Evolutionary conservation across 1,140 invertebrate genomes (phyloP), one percentile per base, ranked within the genome.

Genomic region (Drosophila nebulosa): DNA sequence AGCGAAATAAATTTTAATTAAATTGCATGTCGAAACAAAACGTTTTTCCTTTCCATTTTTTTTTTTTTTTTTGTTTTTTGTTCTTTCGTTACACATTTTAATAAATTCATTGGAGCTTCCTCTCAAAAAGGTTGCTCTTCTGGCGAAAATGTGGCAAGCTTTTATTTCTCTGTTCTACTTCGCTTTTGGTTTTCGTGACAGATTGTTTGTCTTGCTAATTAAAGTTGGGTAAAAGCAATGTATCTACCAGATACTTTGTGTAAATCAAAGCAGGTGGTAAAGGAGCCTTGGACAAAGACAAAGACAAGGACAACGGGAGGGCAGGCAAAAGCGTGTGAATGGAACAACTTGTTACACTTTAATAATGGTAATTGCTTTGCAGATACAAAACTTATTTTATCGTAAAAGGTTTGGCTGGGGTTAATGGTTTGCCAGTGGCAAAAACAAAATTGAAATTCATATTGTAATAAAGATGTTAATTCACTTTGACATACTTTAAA

Each of bases 171-270:
- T 30, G 10, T 55, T 10, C 18, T 51, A 16, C 46, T 24, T n/a
- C 14, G 26, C 14, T 16, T 18, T 21, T 18, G 14, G 14, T 53
- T 59, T 27, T 32, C 53, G 35, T 32, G 72, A 59, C 72, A 64
- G 36, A 59, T 61, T 88, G 83, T 86, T 86, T 86, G 78, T 72
- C 63, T 78, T 86, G 62, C 81, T 81, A 86, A 86, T 88, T 86
- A 86, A 78, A 86, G 66, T 78, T 71, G 74, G 58, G 74, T 78
- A 84, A 76, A 64, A 76, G 79, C 68, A 51, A 71, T 73, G 69
- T 79, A 76, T 85, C 78, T 65, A 50, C 24, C 78, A 81, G 71
- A 86, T 86, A 88, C 78, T 88, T 86, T 81, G 78, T 69, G 78
- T 68, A 86, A 86, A 86, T 86, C 83, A 86, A 88, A 81, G 81